Percentiles rank a stretch among this genome's conserved stretches.
Evolutionary conservation across 2,888 invertebrate genomes (phyloP).

Genomic region (Ormia ochracea): DNA sequence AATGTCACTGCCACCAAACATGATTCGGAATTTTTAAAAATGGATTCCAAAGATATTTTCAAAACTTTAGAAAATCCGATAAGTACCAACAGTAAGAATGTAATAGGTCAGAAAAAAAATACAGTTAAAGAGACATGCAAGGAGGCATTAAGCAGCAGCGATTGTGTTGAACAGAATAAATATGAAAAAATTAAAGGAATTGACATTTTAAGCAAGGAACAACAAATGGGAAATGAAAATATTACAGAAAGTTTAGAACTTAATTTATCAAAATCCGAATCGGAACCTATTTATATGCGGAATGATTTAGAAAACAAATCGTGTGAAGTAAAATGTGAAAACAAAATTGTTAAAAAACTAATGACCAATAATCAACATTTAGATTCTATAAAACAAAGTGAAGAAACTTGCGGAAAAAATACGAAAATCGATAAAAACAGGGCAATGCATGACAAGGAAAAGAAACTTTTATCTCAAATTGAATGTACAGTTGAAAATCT

Average conservation of each 20-base stretch:
- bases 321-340: not conserved
- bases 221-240: not conserved
- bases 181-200: not conserved
- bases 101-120: not conserved
- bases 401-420: not conserved
- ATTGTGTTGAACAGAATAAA: slow-evolving; percentile 63
- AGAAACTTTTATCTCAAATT: not conserved
- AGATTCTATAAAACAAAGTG: not conserved
- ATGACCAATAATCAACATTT: not conserved
- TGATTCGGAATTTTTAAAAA: not conserved
- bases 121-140: slow-evolving; percentile 25
- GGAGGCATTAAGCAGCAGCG: not conserved
- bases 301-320: slow-evolving; percentile 4
- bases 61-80: not conserved
- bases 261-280: not conserved
- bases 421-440: not conserved
- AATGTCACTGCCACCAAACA: not conserved
- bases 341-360: not conserved
- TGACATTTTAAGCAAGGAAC: not conserved
- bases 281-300: not conserved
- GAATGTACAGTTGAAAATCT: not conserved
- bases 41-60: not conserved
- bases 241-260: not conserved
- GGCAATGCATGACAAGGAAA: not conserved
- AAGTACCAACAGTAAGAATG: not conserved